These are phyloP conservation scores for Idaea dimidiata DNA, from an alignment of 2,888 invertebrate species.

Conservation along the genomic window DNA sequence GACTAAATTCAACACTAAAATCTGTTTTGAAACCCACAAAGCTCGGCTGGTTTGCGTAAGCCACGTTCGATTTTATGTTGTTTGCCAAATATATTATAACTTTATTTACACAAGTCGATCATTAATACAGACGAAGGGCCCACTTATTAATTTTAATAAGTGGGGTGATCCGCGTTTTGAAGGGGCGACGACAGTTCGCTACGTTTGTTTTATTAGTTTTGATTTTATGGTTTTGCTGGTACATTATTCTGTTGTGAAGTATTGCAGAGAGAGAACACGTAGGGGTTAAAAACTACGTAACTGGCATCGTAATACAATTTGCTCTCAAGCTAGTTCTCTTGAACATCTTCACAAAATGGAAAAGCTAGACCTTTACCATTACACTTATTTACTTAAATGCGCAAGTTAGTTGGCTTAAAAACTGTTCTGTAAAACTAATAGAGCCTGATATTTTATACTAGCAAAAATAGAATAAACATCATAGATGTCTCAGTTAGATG, in stretches of 20 bases:
- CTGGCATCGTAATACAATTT: not conserved
- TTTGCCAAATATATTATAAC: conserved; percentile 76
- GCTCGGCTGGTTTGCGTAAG: conserved; percentile 28
- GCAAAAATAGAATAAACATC: not conserved
- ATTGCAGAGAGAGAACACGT: conserved; percentile 3
- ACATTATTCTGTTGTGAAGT: conserved; percentile 21
- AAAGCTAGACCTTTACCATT: too few relatives aligned
- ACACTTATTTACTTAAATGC: not conserved
- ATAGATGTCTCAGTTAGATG: too few relatives aligned
- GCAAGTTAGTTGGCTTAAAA: not conserved
- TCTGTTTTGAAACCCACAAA: conserved; percentile 29
- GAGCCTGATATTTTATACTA: not conserved
- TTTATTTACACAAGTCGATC: conserved; percentile 77
- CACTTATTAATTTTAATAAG: conserved; percentile 81
- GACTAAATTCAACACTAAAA: not conserved
- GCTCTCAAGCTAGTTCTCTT: not conserved
- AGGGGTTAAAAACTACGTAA: conserved; percentile 7
- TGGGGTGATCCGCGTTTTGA: conserved; percentile 64
- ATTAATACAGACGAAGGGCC: conserved; percentile 76
- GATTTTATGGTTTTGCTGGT: conserved; percentile 65
- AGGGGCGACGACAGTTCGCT: conserved; percentile 60
- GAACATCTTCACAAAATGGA: too few relatives aligned
- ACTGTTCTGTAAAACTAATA: not conserved
- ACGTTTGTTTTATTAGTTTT: conserved; percentile 71
- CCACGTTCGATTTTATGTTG: conserved; percentile 56